Evolutionary conservation across 2,113 vertebrate genomes (phyloP).

Genomic region (Plestiodon gilberti): DNA sequence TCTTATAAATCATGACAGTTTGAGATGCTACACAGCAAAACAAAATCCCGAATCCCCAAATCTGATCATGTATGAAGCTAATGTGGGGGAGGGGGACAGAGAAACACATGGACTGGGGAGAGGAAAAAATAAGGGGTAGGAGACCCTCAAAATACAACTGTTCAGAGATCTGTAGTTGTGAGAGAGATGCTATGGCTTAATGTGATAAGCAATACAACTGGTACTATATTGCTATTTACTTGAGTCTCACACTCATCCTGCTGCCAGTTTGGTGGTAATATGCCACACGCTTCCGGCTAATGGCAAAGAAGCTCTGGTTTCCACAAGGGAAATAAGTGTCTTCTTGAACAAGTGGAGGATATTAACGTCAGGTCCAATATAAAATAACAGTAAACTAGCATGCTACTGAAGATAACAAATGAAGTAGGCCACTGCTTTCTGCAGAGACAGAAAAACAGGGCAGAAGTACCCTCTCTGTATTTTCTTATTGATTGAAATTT

Average conservation of each 20-base stretch:
- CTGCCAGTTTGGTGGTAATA: not conserved
- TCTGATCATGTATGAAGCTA: not conserved
- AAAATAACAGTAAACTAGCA: slow-evolving; percentile 9
- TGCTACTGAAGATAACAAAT: not conserved
- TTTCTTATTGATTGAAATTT: not conserved
- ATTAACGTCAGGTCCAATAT: slow-evolving; percentile 7
- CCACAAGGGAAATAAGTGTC: slow-evolving; percentile 18
- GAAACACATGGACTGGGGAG: not conserved
- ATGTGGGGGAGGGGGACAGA: too few relatives aligned
- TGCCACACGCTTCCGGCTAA: not conserved
- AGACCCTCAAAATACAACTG: not conserved
- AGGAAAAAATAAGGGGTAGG: too few relatives aligned
- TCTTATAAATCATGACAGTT: not conserved
- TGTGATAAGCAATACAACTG: not conserved
- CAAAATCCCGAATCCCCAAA: not conserved
- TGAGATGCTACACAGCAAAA: not conserved
- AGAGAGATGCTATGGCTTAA: not conserved
- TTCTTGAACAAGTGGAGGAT: slow-evolving; percentile 11
- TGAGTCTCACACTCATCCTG: not conserved
- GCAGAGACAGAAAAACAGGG: not conserved
- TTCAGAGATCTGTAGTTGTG: not conserved
- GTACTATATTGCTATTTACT: not conserved
- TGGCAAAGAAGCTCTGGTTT: slow-evolving; percentile 2
- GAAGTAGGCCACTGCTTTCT: not conserved
- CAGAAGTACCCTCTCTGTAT: too few relatives aligned